A percentile compares a stretch with the other conserved stretches of the same genome.
phyloP scores from a whole-genome alignment of 1,140 invertebrate genomes.

The Eurosta solidaginis region DNA sequence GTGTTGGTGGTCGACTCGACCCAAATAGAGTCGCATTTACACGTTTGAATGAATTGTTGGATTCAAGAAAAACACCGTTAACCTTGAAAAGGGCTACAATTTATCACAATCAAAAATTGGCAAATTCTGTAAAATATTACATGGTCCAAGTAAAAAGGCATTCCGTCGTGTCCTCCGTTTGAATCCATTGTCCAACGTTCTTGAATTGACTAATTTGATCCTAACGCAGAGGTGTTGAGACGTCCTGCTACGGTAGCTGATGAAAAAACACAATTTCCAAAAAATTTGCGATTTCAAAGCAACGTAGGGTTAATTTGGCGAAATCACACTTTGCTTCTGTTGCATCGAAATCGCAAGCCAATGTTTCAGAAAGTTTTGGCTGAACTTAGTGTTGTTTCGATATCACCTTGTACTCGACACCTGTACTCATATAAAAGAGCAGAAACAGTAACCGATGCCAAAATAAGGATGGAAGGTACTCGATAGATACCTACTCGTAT shows the following conservation, averaged over 20 bases:
- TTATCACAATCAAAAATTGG: slow-evolving; percentile 96
- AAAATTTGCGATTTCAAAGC: slow-evolving; percentile 54
- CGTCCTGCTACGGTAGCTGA: slow-evolving; percentile 74
- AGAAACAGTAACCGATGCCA: too few species aligned
- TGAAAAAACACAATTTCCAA: slow-evolving; percentile 61
- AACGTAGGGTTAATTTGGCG: slow-evolving; percentile 55
- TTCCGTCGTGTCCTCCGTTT: slow-evolving; percentile 80
- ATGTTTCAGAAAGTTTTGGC: slow-evolving; percentile 41
- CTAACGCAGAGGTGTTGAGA: slow-evolving; percentile 86
- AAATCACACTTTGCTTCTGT: slow-evolving; percentile 54
- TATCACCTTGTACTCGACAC: too few species aligned
- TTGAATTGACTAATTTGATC: slow-evolving; percentile 88
- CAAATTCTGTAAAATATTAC: slow-evolving; percentile 91
- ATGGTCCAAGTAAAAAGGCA: slow-evolving; percentile 79
- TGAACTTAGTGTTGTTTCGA: too few species aligned
- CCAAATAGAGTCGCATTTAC: slow-evolving; percentile 98
- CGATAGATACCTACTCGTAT: too few species aligned
- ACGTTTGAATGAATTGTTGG: slow-evolving; percentile 87
- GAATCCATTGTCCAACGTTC: slow-evolving; percentile 90
- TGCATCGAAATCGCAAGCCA: slow-evolving; percentile 51
- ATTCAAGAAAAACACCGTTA: slow-evolving; percentile 90
- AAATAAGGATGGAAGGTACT: too few species aligned
- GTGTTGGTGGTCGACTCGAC: slow-evolving; percentile 98
- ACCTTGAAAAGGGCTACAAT: slow-evolving; percentile 92
- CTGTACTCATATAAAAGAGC: too few species aligned